phyloP scores from a whole-genome alignment of 2,888 invertebrate species.

The Phyto melanocephala region DNA sequence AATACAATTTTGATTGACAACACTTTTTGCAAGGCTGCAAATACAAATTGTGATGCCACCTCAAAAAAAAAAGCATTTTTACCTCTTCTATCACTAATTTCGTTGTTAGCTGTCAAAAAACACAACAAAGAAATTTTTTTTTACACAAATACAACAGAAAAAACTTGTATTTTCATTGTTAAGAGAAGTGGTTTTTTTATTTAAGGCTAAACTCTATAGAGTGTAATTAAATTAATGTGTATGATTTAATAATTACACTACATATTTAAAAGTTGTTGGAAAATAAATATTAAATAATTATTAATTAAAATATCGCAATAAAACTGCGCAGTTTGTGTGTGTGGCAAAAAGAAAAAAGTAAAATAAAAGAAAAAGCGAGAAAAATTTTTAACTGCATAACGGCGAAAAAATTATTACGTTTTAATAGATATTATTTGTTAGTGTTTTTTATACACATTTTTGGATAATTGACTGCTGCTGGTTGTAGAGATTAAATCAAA shows the following conservation, averaged over 20 bases:
- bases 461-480: constrained; percentile 28
- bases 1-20: too few species aligned
- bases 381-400: constrained; percentile 31
- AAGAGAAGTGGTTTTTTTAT: constrained; percentile 38
- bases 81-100: neutral
- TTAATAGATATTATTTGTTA: constrained; percentile 37
- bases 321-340: constrained; percentile 64
- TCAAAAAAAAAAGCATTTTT: neutral
- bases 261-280: constrained; percentile 1
- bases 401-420: constrained; percentile 51
- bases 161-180: constrained; percentile 48
- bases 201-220: constrained; percentile 15
- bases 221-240: constrained; percentile 41
- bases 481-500: constrained; percentile 17
- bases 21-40: neutral
- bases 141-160: constrained; percentile 54
- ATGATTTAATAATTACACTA: neutral
- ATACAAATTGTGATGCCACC: neutral
- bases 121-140: constrained; percentile 58
- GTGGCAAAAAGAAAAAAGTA: constrained; percentile 50
- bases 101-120: constrained; percentile 40
- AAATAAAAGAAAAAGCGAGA: constrained; percentile 18
- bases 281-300: constrained; percentile 1
- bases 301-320: constrained; percentile 17
- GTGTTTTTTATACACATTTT: constrained; percentile 2